Percentiles rank a stretch among this genome's conserved stretches.
These are phyloP conservation scores for Thunnus albacares DNA, from an alignment of 2,797 vertebrate species.

Conservation along the genomic window DNA sequence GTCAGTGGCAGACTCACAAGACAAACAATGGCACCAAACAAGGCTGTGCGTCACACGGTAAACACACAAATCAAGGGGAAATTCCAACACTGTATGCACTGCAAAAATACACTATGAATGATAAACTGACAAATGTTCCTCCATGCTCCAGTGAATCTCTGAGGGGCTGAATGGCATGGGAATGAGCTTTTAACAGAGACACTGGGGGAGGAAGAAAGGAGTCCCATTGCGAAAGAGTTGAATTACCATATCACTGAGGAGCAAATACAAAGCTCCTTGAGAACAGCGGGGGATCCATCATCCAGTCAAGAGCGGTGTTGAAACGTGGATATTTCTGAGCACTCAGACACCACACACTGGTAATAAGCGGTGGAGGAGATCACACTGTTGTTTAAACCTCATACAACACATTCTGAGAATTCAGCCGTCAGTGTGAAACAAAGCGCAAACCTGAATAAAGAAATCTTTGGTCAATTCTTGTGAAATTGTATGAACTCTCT, in stretches of 20 bases:
- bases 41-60: constrained; percentile 31
- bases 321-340: constrained; percentile 72
- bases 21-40: constrained; percentile 52
- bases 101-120: constrained; percentile 75
- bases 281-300: constrained; percentile 67
- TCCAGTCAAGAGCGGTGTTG: constrained; percentile 61
- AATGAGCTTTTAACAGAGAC: constrained; percentile 68
- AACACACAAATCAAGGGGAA: constrained; percentile 68
- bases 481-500: constrained; percentile 19
- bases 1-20: constrained; percentile 34
- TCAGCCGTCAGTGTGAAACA: constrained; percentile 15
- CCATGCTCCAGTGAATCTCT: constrained; percentile 77
- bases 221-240: constrained; percentile 71
- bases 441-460: constrained; percentile 19
- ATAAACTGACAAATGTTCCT: constrained; percentile 75
- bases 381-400: constrained; percentile 49
- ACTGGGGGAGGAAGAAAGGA: constrained; percentile 70
- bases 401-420: constrained; percentile 40
- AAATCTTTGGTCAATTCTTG: constrained; percentile 16
- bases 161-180: constrained; percentile 66
- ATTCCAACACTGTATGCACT: constrained; percentile 71
- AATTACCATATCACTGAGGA: constrained; percentile 76
- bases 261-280: constrained; percentile 71
- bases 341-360: constrained; percentile 48
- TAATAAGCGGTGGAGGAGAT: constrained; percentile 47